Conservation (phyloP, 2,797 vertebrate species). For the Gymnothorax reevesii region DNA sequence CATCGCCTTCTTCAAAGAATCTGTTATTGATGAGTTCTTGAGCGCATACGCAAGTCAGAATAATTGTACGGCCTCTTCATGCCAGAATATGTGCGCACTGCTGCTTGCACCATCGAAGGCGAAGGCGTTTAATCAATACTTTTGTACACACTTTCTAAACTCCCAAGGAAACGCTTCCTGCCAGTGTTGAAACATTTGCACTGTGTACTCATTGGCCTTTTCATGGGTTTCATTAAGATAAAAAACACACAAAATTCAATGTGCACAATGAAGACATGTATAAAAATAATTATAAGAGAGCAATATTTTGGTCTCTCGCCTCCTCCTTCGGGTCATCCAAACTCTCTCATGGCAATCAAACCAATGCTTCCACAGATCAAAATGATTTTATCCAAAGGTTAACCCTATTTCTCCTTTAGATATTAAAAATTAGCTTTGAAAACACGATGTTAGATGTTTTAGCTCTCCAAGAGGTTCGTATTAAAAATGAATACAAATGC, state of each 20-base stretch:
- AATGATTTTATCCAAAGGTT: background rate
- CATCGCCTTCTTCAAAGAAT: conserved; percentile 52
- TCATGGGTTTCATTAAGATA: background rate
- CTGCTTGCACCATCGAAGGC: background rate
- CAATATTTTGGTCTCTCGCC: too few species aligned
- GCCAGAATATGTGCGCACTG: conserved; percentile 37
- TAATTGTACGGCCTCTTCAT: conserved; percentile 22
- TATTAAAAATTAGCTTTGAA: background rate
- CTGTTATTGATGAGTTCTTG: conserved; percentile 47
- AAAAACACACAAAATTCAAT: background rate
- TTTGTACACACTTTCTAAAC: background rate
- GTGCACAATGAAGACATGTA: background rate
- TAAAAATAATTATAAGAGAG: too few species aligned
- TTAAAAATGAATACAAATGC: background rate
- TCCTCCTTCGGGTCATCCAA: too few species aligned
- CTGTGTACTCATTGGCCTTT: too few species aligned
- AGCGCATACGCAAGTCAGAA: conserved; percentile 29
- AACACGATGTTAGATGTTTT: background rate
- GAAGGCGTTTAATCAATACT: background rate
- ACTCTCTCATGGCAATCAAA: conserved; percentile 15
- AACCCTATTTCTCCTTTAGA: background rate
- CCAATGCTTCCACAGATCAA: background rate
- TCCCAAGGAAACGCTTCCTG: background rate
- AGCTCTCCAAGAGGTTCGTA: background rate
- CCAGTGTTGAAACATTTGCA: too few species aligned